Conservation (phyloP, 2,113 vertebrate species). For the Atractosteus spatula region DNA sequence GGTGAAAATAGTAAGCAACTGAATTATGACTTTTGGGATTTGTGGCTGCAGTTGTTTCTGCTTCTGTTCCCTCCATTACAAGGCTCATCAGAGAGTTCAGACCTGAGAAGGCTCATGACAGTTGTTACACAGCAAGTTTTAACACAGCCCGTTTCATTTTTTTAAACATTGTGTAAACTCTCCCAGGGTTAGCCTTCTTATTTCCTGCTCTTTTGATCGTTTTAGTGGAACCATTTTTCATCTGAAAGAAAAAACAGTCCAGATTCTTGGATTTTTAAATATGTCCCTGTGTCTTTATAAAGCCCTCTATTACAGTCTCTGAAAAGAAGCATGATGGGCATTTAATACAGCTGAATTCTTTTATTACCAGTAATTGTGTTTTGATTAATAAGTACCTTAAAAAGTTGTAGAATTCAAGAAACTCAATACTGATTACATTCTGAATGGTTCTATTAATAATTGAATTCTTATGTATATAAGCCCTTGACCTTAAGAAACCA, state of each 20-base stretch:
- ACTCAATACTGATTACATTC: too few relatives aligned
- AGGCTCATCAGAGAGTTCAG: conserved; percentile 9
- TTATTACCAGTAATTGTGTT: too few relatives aligned
- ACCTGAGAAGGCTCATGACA: conserved; percentile 10
- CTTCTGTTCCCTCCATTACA: conserved; percentile 10
- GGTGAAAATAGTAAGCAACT: conserved; percentile 7
- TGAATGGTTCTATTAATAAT: too few relatives aligned
- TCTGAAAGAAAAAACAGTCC: conserved; percentile 10
- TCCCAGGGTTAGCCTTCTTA: conserved; percentile 10
- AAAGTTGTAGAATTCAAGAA: too few relatives aligned
- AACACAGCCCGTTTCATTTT: conserved; percentile 10
- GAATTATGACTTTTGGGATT: not conserved
- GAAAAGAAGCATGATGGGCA: too few relatives aligned
- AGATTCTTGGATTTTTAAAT: conserved; percentile 8
- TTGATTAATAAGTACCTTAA: too few relatives aligned
- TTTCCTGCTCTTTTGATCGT: conserved; percentile 33
- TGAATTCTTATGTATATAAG: too few relatives aligned
- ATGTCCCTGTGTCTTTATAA: too few relatives aligned
- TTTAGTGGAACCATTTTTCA: conserved; percentile 17
- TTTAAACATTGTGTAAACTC: conserved; percentile 7
- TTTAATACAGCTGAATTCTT: too few relatives aligned
- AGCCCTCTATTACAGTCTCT: too few relatives aligned
- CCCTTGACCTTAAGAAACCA: too few relatives aligned
- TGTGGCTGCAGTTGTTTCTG: conserved; percentile 1
- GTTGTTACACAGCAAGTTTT: conserved; percentile 26